These are phyloP conservation scores for Clanis bilineata DNA, from an alignment of 2,888 invertebrate species.

Conservation along the genomic window DNA sequence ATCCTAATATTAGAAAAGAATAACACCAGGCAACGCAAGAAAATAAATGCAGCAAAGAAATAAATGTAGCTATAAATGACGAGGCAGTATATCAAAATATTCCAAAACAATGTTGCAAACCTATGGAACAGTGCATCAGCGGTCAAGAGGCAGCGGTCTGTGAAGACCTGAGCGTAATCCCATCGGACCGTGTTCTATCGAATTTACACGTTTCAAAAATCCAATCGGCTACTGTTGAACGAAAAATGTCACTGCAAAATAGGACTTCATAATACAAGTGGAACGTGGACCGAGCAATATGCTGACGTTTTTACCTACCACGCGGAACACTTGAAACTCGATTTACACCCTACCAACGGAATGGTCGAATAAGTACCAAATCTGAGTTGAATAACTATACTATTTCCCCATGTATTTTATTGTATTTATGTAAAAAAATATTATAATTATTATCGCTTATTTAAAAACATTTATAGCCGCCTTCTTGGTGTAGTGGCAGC, in stretches of 20 bases:
- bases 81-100: not conserved
- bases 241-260: conserved; percentile 77
- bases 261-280: conserved; percentile 73
- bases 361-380: conserved; percentile 54
- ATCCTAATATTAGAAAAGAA: no score
- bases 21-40: no score
- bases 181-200: conserved; percentile 62
- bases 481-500: no score
- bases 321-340: conserved; percentile 61
- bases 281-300: conserved; percentile 67
- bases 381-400: conserved; percentile 19
- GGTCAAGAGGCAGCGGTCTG: conserved; percentile 1
- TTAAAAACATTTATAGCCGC: no score
- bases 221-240: conserved; percentile 71
- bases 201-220: conserved; percentile 79
- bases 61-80: no score
- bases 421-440: not conserved
- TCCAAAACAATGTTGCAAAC: not conserved
- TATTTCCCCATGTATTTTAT: conserved; percentile 1
- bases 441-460: not conserved
- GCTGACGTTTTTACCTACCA: conserved; percentile 58
- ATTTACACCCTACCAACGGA: conserved; percentile 64
- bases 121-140: not conserved
- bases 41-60: no score
- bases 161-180: conserved; percentile 43